Conservation (phyloP, 2,797 vertebrate genomes). For the Sylvilagus floridanus region DNA sequence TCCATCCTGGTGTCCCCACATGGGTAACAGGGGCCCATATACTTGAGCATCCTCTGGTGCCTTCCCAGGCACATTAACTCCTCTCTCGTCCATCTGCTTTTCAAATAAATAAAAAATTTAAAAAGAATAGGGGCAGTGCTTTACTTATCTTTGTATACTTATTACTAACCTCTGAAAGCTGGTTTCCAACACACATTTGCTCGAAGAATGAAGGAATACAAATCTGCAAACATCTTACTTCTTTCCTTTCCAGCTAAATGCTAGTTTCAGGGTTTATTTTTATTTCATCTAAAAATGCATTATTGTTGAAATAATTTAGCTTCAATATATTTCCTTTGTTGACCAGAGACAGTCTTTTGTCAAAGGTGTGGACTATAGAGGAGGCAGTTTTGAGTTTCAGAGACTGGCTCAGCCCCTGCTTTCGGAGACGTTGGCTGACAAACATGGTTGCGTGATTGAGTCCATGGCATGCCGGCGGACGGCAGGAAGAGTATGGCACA, state of each 20-base stretch:
- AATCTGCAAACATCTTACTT: background rate
- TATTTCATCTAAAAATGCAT: background rate
- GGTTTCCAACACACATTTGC: background rate
- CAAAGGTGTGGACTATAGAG: background rate
- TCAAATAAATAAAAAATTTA: too few relatives aligned
- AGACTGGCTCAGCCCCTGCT: background rate
- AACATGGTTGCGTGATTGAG: background rate
- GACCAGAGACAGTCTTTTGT: background rate
- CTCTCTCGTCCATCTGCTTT: too few relatives aligned
- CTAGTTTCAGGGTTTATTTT: background rate
- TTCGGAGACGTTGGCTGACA: background rate
- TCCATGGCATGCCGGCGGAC: background rate
- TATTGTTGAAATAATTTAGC: background rate
- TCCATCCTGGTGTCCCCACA: too few relatives aligned
- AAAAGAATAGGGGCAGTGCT: background rate
- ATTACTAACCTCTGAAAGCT: background rate
- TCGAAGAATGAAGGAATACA: conserved; percentile 21
- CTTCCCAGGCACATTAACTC: too few relatives aligned
- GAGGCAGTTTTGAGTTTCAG: background rate
- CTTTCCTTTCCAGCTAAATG: background rate
- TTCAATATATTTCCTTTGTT: conserved; percentile 31
- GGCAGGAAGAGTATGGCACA: background rate
- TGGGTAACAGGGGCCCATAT: too few relatives aligned
- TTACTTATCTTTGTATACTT: conserved; percentile 1
- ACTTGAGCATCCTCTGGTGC: too few relatives aligned